A percentile compares a stretch with the other conserved stretches of the same genome.
These are phyloP conservation scores for Mesocentrotus franciscanus DNA, from an alignment of 53 echinoderm and acorn worm species.

Conservation along the genomic window DNA sequence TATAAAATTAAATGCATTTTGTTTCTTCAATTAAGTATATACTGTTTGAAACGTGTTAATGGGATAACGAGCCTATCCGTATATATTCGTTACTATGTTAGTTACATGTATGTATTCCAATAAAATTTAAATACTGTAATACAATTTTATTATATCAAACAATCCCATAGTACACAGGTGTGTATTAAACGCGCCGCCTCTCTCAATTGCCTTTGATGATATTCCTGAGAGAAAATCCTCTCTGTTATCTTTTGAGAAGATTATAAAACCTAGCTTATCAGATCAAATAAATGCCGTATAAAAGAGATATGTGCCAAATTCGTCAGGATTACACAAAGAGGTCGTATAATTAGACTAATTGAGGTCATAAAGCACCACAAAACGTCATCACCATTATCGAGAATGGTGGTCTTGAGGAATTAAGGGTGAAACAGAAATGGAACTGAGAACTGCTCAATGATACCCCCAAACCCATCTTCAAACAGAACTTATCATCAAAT, in stretches of 20 bases:
- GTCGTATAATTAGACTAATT: slow-evolving; percentile 14
- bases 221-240: neutral
- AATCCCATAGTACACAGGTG: too few relatives aligned
- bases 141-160: too few relatives aligned
- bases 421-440: too few relatives aligned
- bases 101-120: too few relatives aligned
- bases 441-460: too few relatives aligned
- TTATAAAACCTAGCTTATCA: slow-evolving; percentile 25
- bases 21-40: neutral
- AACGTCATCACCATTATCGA: neutral
- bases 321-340: neutral
- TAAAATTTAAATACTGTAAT: too few relatives aligned
- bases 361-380: neutral
- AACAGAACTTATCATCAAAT: too few relatives aligned
- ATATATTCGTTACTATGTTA: too few relatives aligned
- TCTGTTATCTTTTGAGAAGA: neutral
- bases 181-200: neutral
- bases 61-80: neutral
- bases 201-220: neutral
- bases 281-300: neutral
- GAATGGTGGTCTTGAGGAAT: too few relatives aligned
- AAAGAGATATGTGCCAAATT: neutral
- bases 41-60: neutral
- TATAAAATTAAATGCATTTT: neutral
- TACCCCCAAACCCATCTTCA: too few relatives aligned